A percentile compares a stretch with the other conserved stretches of the same genome.
These are phyloP conservation scores for Drosophila diplacantha DNA, from an alignment of 2,888 invertebrate genomes.

Conservation along the genomic window DNA sequence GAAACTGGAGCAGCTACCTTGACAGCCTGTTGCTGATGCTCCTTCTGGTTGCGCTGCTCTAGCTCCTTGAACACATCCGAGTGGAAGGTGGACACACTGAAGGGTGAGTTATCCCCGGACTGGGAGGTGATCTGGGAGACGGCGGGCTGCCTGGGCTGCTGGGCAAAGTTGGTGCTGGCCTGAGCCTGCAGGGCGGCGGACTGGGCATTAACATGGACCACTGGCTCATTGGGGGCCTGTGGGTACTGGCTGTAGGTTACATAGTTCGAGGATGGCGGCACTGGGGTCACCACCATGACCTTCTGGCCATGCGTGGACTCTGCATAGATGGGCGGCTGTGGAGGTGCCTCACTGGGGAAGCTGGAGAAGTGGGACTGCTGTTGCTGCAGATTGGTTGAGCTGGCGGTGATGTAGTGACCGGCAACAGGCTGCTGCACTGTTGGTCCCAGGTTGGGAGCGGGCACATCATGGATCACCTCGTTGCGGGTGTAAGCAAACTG, in stretches of 20 bases:
- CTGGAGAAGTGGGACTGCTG: constrained; percentile 59
- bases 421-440: constrained; percentile 44
- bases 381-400: constrained; percentile 24
- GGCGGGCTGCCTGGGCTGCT: constrained; percentile 67
- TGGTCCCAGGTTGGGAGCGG: constrained; percentile 75
- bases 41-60: constrained; percentile 64
- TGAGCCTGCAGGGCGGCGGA: constrained; percentile 64
- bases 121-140: constrained; percentile 25
- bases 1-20: constrained; percentile 9
- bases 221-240: constrained; percentile 41
- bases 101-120: constrained; percentile 61
- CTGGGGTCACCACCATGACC: constrained; percentile 76
- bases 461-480: constrained; percentile 76
- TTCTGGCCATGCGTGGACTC: constrained; percentile 76
- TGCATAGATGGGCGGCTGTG: constrained; percentile 69
- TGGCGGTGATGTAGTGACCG: constrained; percentile 66
- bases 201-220: constrained; percentile 66
- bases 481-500: constrained; percentile 65
- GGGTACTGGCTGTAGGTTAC: constrained; percentile 62
- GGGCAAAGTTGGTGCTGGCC: constrained; percentile 55
- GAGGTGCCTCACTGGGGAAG: constrained; percentile 60
- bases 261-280: constrained; percentile 65
- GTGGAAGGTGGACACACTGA: constrained; percentile 76
- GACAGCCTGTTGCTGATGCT: constrained; percentile 19
- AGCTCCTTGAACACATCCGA: constrained; percentile 77